These are phyloP conservation scores for Catajapyx aquilonaris DNA, from an alignment of 1,140 invertebrate species.

Conservation along the genomic window DNA sequence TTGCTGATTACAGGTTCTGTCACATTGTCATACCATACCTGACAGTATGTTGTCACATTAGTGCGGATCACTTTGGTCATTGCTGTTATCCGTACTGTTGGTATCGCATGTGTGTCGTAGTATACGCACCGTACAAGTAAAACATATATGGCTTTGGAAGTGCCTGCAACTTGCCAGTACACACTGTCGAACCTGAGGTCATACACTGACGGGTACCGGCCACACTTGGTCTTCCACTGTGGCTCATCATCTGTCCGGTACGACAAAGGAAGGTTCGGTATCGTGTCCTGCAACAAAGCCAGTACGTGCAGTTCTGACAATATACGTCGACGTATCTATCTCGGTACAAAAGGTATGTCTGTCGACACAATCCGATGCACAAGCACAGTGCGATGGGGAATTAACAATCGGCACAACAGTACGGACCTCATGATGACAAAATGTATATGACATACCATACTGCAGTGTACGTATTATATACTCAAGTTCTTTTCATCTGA, in stretches of 20 bases:
- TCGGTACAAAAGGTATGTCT: too few species aligned
- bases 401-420: too few species aligned
- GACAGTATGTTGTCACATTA: conserved; percentile 17
- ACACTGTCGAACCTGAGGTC: conserved; percentile 21
- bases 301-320: too few species aligned
- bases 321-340: too few species aligned
- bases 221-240: conserved; percentile 8
- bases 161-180: conserved; percentile 20
- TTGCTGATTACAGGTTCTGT: conserved; percentile 16
- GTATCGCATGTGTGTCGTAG: conserved; percentile 19
- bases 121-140: conserved; percentile 23
- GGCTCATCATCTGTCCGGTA: neutral
- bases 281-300: neutral
- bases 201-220: conserved; percentile 18
- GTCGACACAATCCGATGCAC: too few species aligned
- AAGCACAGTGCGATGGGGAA: too few species aligned
- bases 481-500: too few species aligned
- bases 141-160: conserved; percentile 20
- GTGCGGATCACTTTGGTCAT: conserved; percentile 22
- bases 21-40: conserved; percentile 19
- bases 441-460: too few species aligned
- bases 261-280: neutral
- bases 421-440: too few species aligned
- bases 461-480: too few species aligned
- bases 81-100: conserved; percentile 19